A percentile compares a stretch with the other conserved stretches of the same genome.
Conservation (phyloP, 2,113 vertebrate genomes). For the Ondatra zibethicus region DNA sequence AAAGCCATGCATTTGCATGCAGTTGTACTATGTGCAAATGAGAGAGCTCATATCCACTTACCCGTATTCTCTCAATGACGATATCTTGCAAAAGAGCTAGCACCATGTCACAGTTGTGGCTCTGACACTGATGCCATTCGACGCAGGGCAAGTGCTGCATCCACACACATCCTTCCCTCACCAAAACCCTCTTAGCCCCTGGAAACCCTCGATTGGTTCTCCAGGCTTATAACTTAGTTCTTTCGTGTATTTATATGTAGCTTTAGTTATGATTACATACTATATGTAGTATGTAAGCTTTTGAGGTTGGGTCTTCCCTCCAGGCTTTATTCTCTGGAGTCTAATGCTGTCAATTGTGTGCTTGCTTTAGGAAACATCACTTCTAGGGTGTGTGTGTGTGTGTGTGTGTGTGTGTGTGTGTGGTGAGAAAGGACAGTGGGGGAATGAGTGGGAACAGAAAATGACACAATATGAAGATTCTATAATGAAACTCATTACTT, state of each 20-base stretch:
- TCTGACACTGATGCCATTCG: background rate
- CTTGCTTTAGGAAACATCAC: background rate
- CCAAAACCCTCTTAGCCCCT: background rate
- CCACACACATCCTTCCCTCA: background rate
- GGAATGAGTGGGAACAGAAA: background rate
- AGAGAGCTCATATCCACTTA: background rate
- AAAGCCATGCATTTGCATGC: background rate
- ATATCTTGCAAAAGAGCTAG: background rate
- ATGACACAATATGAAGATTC: background rate
- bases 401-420: background rate
- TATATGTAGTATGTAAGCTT: background rate
- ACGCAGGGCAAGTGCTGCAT: background rate
- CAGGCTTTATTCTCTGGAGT: background rate
- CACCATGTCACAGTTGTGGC: background rate
- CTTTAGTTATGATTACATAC: background rate
- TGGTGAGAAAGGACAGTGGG: background rate
- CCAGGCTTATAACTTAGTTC: background rate
- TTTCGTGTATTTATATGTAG: background rate
- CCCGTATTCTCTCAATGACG: background rate
- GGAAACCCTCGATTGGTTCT: accelerated
- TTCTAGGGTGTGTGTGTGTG: background rate
- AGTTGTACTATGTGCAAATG: background rate
- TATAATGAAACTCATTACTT: background rate
- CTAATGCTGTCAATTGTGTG: no score
- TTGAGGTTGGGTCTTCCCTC: background rate